These are phyloP conservation scores for Hycleus cichorii DNA, from an alignment of 1,140 invertebrate genomes.

Conservation along the genomic window DNA sequence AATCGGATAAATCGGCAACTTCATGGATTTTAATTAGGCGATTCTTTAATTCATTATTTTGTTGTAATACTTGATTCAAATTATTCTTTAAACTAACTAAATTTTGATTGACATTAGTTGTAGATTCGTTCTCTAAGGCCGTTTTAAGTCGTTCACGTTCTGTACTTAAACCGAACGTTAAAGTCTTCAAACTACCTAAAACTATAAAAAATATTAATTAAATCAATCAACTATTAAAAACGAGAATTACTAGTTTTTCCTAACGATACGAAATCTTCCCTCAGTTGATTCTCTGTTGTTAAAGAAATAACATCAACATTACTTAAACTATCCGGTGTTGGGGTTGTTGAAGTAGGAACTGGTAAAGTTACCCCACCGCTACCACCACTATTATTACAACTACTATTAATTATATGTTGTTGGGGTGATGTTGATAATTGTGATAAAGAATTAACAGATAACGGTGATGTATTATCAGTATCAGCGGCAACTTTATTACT, in stretches of 20 bases:
- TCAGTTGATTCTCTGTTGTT: slow-evolving; percentile 52
- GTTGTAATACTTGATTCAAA: slow-evolving; percentile 58
- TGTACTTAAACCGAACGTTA: slow-evolving; percentile 48
- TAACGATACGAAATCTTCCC: slow-evolving; percentile 59
- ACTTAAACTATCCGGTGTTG: slow-evolving; percentile 30
- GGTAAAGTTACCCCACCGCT: slow-evolving; percentile 18
- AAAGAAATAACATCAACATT: slow-evolving; percentile 33
- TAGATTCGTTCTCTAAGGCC: slow-evolving; percentile 45
- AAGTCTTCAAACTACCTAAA: slow-evolving; percentile 46
- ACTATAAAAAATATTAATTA: slow-evolving; percentile 41
- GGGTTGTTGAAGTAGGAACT: slow-evolving; percentile 21
- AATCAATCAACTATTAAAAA: not conserved
- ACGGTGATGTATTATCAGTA: slow-evolving; percentile 37
- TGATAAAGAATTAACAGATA: slow-evolving; percentile 37
- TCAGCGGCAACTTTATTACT: slow-evolving; percentile 27
- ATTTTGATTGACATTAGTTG: slow-evolving; percentile 27
- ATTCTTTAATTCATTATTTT: slow-evolving; percentile 63
- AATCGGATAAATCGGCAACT: slow-evolving; percentile 50
- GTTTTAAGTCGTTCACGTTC: slow-evolving; percentile 56
- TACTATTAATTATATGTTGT: slow-evolving; percentile 13
- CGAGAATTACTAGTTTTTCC: slow-evolving; percentile 53
- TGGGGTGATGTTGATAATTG: slow-evolving; percentile 20
- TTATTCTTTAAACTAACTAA: slow-evolving; percentile 50
- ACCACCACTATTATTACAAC: not conserved
- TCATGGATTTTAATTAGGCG: slow-evolving; percentile 61